Conservation (phyloP, 2,113 vertebrate species). For the Chelonoidis abingdonii region DNA sequence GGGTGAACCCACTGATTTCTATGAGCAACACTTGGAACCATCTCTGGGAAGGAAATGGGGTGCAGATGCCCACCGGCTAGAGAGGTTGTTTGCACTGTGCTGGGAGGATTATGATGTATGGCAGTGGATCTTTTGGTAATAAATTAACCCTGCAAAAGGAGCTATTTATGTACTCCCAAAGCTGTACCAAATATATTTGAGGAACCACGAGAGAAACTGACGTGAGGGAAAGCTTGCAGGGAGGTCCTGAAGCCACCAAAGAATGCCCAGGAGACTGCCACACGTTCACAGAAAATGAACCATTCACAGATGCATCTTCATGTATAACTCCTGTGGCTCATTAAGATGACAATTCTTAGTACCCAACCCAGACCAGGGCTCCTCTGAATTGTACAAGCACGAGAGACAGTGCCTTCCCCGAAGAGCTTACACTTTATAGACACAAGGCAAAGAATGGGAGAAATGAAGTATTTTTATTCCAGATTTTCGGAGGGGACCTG, state of each 20-base stretch:
- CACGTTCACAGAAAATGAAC: neutral
- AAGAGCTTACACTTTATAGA: neutral
- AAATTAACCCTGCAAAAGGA: neutral
- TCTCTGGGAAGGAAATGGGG: too few relatives aligned
- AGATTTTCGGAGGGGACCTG: neutral
- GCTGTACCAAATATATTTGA: neutral
- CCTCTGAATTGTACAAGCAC: neutral
- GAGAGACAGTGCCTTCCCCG: neutral
- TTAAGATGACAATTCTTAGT: neutral
- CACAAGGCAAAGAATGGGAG: rapidly evolving
- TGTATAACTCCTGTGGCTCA: rapidly evolving
- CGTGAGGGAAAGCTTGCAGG: neutral
- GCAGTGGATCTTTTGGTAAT: neutral
- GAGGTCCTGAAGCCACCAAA: neutral
- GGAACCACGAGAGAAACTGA: neutral
- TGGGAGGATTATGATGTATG: neutral
- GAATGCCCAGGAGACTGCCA: neutral
- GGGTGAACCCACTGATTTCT: too few relatives aligned
- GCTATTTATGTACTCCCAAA: neutral
- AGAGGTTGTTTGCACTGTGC: neutral
- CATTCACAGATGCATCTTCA: neutral
- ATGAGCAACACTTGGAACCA: too few relatives aligned
- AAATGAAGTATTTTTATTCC: neutral
- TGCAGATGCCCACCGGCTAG: too few relatives aligned
- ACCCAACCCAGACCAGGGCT: neutral